Evolutionary conservation across 2,888 invertebrate species (phyloP), one percentile per base, ranked within the genome.

Genomic region (Axea sp.): DNA sequence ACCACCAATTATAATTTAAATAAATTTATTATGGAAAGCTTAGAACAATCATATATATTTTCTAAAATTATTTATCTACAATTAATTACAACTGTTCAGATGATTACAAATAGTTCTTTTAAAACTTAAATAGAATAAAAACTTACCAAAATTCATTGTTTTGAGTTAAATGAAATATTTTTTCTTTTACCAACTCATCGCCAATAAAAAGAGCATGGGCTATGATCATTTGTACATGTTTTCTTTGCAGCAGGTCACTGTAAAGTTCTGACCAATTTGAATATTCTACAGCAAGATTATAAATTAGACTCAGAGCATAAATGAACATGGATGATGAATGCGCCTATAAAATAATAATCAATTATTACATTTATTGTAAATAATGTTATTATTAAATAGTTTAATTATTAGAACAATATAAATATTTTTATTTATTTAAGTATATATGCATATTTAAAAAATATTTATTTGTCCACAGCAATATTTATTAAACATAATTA

Each of bases 181-280:
- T 89, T 83, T 81, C 88, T 82, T 84, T 90, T 64, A 88, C 81
- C 24, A 83, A 82, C 37, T 83, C 82, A 1, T 88, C 83, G 5
- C 90, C 89, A 0, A 86, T 87, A 74, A 88, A 90, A 6, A 91
- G 81, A 0, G 89, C 89, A 43, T 89, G 82, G 0, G 90, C 90
- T 62, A 91, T 83, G 11, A 89, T 83, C 83, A 88, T 87, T 75
- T 90, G 90, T 8, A 90, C 86, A 75, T 88, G 88, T 73, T 84
- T 86, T 14, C 83, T 84, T 43, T 84, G 80, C 9, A 89, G 79
- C 43, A 90, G 78, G 51, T 89, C 86, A 7, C 85, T 83, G 65
- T 89, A 88, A 3, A 89, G 79, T 3, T 86, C 85, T 11, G 88
- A 76, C 90, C 90, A 90, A 6, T 82, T 80, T 0, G 86, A 83